phyloP scores from a whole-genome alignment of 2,888 invertebrate genomes.

The Spodoptera littoralis region DNA sequence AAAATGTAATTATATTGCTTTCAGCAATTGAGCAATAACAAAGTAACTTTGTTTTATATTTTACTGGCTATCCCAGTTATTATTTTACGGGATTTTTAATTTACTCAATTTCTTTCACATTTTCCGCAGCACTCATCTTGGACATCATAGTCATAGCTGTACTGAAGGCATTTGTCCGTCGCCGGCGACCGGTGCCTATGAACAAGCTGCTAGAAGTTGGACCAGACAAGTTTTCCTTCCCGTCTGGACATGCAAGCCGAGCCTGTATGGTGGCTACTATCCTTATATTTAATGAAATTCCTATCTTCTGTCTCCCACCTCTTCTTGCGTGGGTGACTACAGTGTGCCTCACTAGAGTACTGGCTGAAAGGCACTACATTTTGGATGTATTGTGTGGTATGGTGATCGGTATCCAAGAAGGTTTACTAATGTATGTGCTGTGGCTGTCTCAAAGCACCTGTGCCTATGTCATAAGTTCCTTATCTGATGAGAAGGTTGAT shows the following conservation, averaged over 20 bases:
- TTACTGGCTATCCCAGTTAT: no score
- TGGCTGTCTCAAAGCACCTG: slow-evolving; percentile 92
- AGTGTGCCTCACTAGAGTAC: slow-evolving; percentile 93
- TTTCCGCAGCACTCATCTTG: slow-evolving; percentile 91
- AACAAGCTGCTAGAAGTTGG: slow-evolving; percentile 92
- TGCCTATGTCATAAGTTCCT: slow-evolving; percentile 87
- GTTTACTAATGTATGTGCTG: slow-evolving; percentile 89
- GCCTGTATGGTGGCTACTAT: slow-evolving; percentile 93
- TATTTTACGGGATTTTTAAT: no score
- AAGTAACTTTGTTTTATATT: no score
- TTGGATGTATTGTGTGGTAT: slow-evolving; percentile 94
- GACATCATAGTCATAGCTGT: slow-evolving; percentile 94
- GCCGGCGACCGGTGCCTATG: slow-evolving; percentile 92
- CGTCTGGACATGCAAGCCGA: slow-evolving; percentile 97
- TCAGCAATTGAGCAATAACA: no score
- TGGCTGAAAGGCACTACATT: slow-evolving; percentile 95
- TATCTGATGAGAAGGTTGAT: slow-evolving; percentile 91
- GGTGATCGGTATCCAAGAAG: slow-evolving; percentile 92
- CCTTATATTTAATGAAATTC: slow-evolving; percentile 88
- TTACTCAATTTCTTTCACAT: background rate
- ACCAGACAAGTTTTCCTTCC: slow-evolving; percentile 97
- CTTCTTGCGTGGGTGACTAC: slow-evolving; percentile 92
- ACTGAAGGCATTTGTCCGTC: slow-evolving; percentile 93
- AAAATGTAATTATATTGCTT: no score
- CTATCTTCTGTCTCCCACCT: slow-evolving; percentile 89